A percentile compares a stretch with the other conserved stretches of the same genome.
Evolutionary conservation across 2,888 invertebrate genomes (phyloP).

Genomic region (Lysandra bellargus): DNA sequence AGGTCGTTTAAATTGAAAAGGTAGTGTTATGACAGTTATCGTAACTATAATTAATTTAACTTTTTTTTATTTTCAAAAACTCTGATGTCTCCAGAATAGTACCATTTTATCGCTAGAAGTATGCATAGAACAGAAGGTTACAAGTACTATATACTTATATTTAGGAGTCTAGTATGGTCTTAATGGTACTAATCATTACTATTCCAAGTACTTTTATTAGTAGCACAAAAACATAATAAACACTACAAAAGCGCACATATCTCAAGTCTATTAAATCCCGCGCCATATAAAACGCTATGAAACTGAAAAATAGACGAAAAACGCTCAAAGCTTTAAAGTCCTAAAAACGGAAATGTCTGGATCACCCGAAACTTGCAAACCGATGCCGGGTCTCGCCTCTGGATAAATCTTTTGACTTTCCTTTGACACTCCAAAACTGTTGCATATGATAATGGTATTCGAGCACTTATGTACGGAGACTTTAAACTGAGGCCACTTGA

Average conservation of each 20-base stretch:
- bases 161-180: too few species aligned
- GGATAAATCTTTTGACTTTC: conserved; percentile 18
- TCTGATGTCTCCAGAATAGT: too few species aligned
- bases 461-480: neutral
- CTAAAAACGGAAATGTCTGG: neutral
- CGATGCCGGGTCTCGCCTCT: neutral
- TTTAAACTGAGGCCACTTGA: neutral
- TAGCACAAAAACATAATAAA: neutral
- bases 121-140: too few species aligned
- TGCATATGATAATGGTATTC: conserved; percentile 7
- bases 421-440: conserved; percentile 16
- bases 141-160: too few species aligned
- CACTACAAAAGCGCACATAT: neutral
- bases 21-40: neutral
- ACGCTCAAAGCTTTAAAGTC: neutral
- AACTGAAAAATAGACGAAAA: neutral
- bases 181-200: too few species aligned
- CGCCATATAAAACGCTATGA: neutral
- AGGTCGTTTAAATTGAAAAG: neutral
- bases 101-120: too few species aligned
- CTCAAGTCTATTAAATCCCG: neutral
- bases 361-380: conserved; percentile 16
- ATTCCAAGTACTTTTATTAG: too few species aligned
- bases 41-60: neutral
- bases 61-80: too few species aligned